Conservation (phyloP, 2,888 invertebrate genomes). For the Lamellibrachia satsuma region DNA sequence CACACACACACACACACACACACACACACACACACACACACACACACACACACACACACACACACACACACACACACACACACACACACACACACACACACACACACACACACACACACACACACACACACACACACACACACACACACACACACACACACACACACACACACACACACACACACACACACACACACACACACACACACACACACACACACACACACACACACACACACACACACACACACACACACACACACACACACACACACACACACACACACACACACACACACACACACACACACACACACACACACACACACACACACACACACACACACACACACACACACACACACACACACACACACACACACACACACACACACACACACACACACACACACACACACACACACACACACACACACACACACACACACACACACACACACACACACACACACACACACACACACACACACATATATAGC, state of each 20-base stretch:
- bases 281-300: background rate
- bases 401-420: background rate
- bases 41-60: conserved; percentile 8
- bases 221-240: background rate
- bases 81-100: background rate
- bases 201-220: background rate
- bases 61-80: background rate
- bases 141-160: background rate
- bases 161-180: background rate
- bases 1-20: background rate
- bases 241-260: conserved; percentile 19
- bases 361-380: background rate
- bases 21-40: background rate
- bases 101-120: conserved; percentile 19
- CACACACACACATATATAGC: conserved; percentile 7
- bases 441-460: background rate
- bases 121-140: background rate
- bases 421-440: background rate
- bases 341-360: background rate
- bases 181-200: conserved; percentile 8
- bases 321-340: conserved; percentile 8
- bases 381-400: conserved; percentile 19
- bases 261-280: background rate
- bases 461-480: conserved; percentile 8
- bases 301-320: background rate